Base-by-base conservation (phyloP, 2,797 vertebrate genomes). In the Amniataba percoides region DNA sequence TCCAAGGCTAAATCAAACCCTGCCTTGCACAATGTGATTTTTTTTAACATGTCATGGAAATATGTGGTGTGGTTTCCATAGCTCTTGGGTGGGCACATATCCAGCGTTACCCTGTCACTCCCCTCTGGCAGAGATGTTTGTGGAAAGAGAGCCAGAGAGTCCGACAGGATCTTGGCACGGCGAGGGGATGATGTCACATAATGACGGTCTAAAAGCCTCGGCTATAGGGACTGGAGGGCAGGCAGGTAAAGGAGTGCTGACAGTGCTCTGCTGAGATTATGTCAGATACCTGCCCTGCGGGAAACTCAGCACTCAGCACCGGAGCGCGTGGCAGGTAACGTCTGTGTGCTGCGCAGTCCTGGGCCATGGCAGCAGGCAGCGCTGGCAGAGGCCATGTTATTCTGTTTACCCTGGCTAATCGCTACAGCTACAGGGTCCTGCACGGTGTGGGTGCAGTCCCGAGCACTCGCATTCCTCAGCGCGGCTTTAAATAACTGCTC, bases 401-500 rank as follows among this genome's bases (percentile, higher is more conserved):
- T 93, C 81, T 91, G 87, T 93, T 92, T 92, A 89, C 90, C 82
- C 90, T 84, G 88, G 86, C 73, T 89, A 89, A 94, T 92, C 84
- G 61, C 84, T 90, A 18, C 90, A 86, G 89, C 90, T 92, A 63
- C 89, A 86, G 86, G 83, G 84, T 86, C 83, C 82, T 81, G 86
- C 69, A 45, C 19, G 69, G 71, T 71, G 77, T 74, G 80, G 89
- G 74, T 80, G 86, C 88, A 89, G 80, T 82, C 78, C 73, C 79
- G 8, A 77, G 85, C 57, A 52, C 81, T 91, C 61, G 60, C 93
- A 94, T 93, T 94, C 93, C 93, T 91, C 87, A 45, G 58, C 71
- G 53, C 76, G 52, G 90, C 94, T 94, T 93, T 94, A 94, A 95
- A 95, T 94, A 95, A 94, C 92, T 86, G 81, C 86, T 84, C 81